Base-by-base conservation (phyloP, 2,797 vertebrate genomes). In the Halcyon leucocephala region DNA sequence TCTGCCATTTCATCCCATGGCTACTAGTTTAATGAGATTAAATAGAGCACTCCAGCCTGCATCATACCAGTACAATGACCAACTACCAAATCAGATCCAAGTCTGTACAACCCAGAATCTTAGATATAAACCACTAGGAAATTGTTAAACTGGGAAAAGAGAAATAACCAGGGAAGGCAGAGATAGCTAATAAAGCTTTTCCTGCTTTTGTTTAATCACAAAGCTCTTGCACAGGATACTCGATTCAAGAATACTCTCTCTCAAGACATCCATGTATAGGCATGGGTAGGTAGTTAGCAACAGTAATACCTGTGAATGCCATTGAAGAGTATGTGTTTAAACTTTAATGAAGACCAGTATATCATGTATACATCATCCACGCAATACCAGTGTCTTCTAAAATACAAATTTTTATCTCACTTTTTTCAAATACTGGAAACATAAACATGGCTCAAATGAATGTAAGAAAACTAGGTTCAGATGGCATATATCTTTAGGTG, bases 251-350 rank as follows among this genome's bases (percentile, higher is more conserved):
- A 29, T 4, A 6, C 7, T 37, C 21, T 37, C n/a, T 51, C 33
- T 57, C 3, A 33, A 57, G 25, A 14, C 19, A 15, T 9, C n/a
- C 7, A 0, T 7, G 14, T 35, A 26, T 7, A 46, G 24, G 5
- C n/a, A 20, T 2, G 51, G 11, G 15, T 8, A 64, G 13, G 42
- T 7, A 61, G 24, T 71, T 54, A 82, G 41, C 31, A 70, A 4
- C 25, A n/a, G 12, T 10, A 55, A 29, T 8, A 67, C 3, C 26
- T 24, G 37, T 6, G 78, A 22, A 21, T 76, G 69, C 14, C 65
- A 58, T 2, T 52, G 29, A 82, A 21, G 7, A 64, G 10, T 22
- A 35, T 0, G 0, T 4, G 42, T 14, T 67, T 7, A 37, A 39
- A 44, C 12, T 42, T 48, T 25, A 28, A 1, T 37, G 65, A 69